These are phyloP conservation scores for Digitonthophagus gazella DNA, from an alignment of 2,888 invertebrate genomes.

Conservation along the genomic window DNA sequence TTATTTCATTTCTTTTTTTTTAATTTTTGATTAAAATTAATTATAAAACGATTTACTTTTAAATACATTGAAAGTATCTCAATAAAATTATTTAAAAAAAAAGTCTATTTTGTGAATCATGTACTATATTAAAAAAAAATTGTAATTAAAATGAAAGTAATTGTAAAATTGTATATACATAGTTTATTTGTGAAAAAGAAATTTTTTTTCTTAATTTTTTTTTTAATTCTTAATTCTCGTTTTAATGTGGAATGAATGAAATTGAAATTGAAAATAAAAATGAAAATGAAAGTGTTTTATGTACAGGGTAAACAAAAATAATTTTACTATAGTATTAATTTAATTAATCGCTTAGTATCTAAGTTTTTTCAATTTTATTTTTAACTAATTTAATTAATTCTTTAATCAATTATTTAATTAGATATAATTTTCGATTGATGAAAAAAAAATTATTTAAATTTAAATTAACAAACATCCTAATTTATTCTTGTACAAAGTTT, in stretches of 20 bases:
- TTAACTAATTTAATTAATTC: too few relatives aligned
- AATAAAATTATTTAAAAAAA: background rate
- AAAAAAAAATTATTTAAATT: background rate
- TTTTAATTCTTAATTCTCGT: too few relatives aligned
- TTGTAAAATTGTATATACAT: background rate
- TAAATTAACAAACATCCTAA: background rate
- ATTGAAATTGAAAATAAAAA: background rate
- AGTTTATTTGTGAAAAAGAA: too few relatives aligned
- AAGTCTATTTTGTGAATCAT: background rate
- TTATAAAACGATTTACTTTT: too few relatives aligned
- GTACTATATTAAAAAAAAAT: background rate
- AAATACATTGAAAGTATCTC: background rate
- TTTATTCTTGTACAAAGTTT: background rate
- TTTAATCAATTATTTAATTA: too few relatives aligned
- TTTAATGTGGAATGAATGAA: background rate
- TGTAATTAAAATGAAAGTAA: background rate
- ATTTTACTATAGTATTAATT: background rate
- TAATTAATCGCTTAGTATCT: too few relatives aligned
- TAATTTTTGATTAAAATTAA: too few relatives aligned
- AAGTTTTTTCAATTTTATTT: too few relatives aligned
- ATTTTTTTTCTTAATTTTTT: background rate
- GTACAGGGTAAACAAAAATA: background rate
- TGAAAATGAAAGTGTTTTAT: background rate
- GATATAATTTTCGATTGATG: too few relatives aligned
- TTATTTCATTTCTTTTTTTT: too few relatives aligned